phyloP scores from a whole-genome alignment of 2,797 vertebrate species.

The Brachyrhaphis roseni region DNA sequence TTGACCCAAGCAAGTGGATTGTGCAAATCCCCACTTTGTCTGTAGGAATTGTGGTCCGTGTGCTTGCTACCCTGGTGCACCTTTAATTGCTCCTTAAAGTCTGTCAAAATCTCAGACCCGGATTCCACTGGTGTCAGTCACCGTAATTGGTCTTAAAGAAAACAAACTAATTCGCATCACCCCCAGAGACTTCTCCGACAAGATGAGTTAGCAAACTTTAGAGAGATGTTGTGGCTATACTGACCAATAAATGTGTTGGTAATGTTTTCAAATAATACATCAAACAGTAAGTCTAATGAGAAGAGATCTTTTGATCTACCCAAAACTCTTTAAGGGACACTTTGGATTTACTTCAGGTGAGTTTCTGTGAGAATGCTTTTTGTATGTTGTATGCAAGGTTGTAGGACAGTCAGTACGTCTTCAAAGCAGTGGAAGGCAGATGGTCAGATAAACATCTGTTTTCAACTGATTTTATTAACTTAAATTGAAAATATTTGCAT shows the following conservation, averaged over 20 bases:
- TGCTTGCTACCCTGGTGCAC: constrained; percentile 23
- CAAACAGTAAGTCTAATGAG: constrained; percentile 1
- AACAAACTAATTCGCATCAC: constrained; percentile 57
- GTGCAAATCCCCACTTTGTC: constrained; percentile 27
- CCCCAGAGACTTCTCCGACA: constrained; percentile 17
- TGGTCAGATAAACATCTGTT: not conserved
- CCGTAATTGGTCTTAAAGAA: constrained; percentile 62
- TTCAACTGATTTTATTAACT: not conserved
- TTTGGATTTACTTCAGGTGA: not conserved
- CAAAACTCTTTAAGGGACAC: constrained; percentile 7
- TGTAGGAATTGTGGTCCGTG: constrained; percentile 13
- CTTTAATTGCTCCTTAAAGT: constrained; percentile 65
- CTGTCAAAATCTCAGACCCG: constrained; percentile 35
- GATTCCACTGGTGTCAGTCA: constrained; percentile 57
- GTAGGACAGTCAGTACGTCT: not conserved
- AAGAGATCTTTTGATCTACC: not conserved
- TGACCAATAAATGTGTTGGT: constrained; percentile 23
- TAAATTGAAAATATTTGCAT: not conserved
- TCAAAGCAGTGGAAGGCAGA: not conserved
- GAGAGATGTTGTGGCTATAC: constrained; percentile 24
- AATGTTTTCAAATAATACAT: constrained; percentile 24
- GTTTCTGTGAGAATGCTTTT: not conserved
- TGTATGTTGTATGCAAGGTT: not conserved
- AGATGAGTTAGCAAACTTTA: constrained; percentile 37
- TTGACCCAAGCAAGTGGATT: constrained; percentile 33